Base-by-base conservation (phyloP, 2,888 invertebrate genomes). In the Belgica antarctica region DNA sequence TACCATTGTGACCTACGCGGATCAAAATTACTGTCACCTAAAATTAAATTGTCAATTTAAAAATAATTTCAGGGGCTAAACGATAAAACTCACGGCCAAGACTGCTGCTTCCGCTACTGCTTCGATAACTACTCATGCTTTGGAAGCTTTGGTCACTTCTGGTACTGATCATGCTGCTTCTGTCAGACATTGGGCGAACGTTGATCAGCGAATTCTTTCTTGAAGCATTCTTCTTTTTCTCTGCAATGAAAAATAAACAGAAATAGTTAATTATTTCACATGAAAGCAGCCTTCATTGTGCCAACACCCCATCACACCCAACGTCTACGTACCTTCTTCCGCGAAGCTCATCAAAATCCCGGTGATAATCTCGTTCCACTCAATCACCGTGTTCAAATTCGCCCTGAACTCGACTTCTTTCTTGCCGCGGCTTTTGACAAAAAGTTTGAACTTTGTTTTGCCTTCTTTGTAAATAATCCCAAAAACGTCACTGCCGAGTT, bases 341-440 rank as follows among this genome's bases (percentile, higher is more conserved):
- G 41, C 61, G 41, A 70, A 70, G 4, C 24, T 57, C 70, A 70
- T 70, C 19, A 70, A 31, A 41, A 70, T 61, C 25, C 25, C 61
- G 7, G 59, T 59, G 8, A 70, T 70, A 12, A 31, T 31, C 8
- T 31, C 19, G 8, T 34, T 61, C 70, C 70, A 70, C n/a, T 70
- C 70, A n/a, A 24, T n/a, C 15, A 61, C 70, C 1, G 61, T 61
- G 10, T 61, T 36, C 2, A 41, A 8, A n/a, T 79, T 79, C 0
- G 76, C 76, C 1, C 70, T 73, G 69, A 80, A 79, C 69, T 79
- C 79, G 47, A 79, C 79, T 68, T 80, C 79, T 73, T 80, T 79
- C 47, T 72, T 71, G 28, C 70, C 70, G 65, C 77, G 78, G 52
- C 77, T 77, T 8, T 78, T 71, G 19, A 76, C 71, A 34, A 68